Conservation (phyloP, 2,113 vertebrate species). For the Rafetus swinhoei region DNA sequence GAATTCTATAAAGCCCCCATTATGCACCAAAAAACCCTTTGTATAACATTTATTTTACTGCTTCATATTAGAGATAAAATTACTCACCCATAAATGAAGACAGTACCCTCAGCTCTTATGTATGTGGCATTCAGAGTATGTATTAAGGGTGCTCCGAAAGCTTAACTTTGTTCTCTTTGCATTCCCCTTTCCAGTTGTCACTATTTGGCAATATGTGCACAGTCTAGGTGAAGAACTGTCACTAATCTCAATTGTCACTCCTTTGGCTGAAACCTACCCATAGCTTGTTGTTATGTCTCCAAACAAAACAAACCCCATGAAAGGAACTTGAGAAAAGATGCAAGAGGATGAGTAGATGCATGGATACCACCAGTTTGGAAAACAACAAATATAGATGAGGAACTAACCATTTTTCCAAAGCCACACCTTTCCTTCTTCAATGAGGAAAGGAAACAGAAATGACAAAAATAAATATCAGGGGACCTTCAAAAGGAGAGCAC, state of each 20-base stretch:
- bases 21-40: neutral
- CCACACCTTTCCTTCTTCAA: neutral
- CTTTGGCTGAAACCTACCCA: neutral
- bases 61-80: neutral
- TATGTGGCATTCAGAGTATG: neutral
- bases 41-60: neutral
- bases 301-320: neutral
- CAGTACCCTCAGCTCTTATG: fast-evolving
- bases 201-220: neutral
- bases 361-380: neutral
- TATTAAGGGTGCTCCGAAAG: neutral
- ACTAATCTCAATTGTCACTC: neutral
- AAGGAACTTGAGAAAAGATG: neutral
- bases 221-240: neutral
- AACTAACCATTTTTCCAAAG: neutral
- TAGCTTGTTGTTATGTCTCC: neutral
- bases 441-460: neutral
- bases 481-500: neutral
- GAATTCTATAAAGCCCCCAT: neutral
- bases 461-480: fast-evolving
- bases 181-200: neutral
- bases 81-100: neutral
- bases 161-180: neutral
- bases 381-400: neutral
- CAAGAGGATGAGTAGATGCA: neutral